Conservation (phyloP, 1,140 invertebrate genomes). For the Parasteatoda tepidariorum region DNA sequence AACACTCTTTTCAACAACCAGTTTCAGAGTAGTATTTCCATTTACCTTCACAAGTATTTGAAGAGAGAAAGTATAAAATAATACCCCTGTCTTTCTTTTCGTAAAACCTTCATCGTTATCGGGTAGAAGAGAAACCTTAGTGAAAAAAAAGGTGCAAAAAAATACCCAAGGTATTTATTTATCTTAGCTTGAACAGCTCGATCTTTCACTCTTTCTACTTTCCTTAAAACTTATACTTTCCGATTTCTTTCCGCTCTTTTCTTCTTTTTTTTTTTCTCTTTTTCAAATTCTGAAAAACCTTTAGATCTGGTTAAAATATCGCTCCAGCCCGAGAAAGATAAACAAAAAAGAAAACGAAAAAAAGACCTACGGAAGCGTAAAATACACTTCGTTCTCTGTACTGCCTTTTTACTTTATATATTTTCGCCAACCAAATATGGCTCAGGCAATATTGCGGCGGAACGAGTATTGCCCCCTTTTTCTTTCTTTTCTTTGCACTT, state of each 20-base stretch:
- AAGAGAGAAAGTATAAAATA: constrained; percentile 9
- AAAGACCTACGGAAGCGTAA: constrained; percentile 43
- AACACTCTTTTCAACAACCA: no score
- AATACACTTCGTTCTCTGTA: constrained; percentile 34
- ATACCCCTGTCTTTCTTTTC: not conserved
- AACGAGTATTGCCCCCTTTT: constrained; percentile 16
- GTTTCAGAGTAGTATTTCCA: no score
- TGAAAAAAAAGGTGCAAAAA: constrained; percentile 27
- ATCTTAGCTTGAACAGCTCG: constrained; percentile 33
- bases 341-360: constrained; percentile 56
- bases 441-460: constrained; percentile 46
- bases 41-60: no score
- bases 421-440: constrained; percentile 30
- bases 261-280: not conserved
- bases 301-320: constrained; percentile 59
- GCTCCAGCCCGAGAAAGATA: constrained; percentile 48
- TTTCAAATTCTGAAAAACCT: constrained; percentile 14
- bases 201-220: not conserved
- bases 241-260: not conserved
- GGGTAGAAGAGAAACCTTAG: not conserved
- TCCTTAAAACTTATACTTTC: not conserved
- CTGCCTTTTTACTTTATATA: not conserved
- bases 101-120: constrained; percentile 8
- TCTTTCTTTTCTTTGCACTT: not conserved
- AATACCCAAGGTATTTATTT: constrained; percentile 54